Evolutionary conservation across 2,888 invertebrate genomes (phyloP), one percentile per base, ranked within the genome.

Genomic region (Melanargia galathea): DNA sequence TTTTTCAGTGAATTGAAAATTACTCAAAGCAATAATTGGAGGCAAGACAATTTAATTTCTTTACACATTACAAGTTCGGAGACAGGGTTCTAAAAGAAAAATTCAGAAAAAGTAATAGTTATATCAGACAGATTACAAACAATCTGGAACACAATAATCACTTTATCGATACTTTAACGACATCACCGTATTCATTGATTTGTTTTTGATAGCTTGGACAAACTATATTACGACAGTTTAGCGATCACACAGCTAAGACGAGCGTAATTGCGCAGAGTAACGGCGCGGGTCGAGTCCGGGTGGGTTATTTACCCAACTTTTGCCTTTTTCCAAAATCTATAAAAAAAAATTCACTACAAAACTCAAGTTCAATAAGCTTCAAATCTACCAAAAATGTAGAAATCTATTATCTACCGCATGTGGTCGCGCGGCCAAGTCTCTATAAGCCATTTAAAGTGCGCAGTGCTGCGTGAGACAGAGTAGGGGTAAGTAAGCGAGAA

Each of bases 171-270:
- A 30, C 8, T n/a, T 49, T 49, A 49, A 26, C 26, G 51, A 33
- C 18, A 51, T 16, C 20, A 52, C 35, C 51, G 11, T 0, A 7
- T 18, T 18, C 51, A 33, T 33, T 51, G 33, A 51, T 33, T 26
- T 16, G 20, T 33, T 20, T 51, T 33, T 51, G 51, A 51, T 51
- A 18, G 16, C 51, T 33, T 16, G 10, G 10, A 52, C 10, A 45
- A 45, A 20, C 20, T 45, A 18, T 30, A 33, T 51, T 20, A 52
- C 20, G 11, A 52, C 26, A 51, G 49, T 30, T 52, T 52, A 33
- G 2, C 10, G 18, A 52, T 20, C 33, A 13, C 10, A 20, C 33
- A 51, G 30, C 6, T 30, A 30, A 30, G 30, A 30, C 30, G 3
- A 30, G 8, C 30, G 8, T 8, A 7, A 1, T 30, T 30, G 30